A percentile compares a stretch with the other conserved stretches of the same genome.
phyloP scores from a whole-genome alignment of 2,888 invertebrate species.

The Hermodice carunculata region DNA sequence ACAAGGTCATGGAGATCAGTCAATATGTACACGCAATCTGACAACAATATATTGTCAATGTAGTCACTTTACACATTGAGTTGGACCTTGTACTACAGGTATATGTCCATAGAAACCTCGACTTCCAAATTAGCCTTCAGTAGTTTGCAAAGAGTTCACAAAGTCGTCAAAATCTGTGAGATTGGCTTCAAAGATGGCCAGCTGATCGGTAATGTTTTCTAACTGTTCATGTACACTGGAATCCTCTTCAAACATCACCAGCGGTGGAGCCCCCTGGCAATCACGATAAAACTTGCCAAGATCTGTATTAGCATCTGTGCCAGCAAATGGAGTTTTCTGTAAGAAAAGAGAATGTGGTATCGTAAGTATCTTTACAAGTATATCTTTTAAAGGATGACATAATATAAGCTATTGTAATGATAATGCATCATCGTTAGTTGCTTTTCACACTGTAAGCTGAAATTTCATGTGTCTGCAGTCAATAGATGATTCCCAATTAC shows the following conservation, averaged over 20 bases:
- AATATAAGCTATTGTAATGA: too few species aligned
- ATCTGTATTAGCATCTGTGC: conserved; percentile 77
- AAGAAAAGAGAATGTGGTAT: conserved; percentile 56
- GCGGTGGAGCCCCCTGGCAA: conserved; percentile 80
- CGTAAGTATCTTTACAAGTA: not conserved
- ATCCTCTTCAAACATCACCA: conserved; percentile 71
- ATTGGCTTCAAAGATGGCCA: conserved; percentile 82
- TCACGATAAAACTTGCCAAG: conserved; percentile 85
- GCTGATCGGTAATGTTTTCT: conserved; percentile 78
- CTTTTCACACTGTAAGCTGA: too few species aligned
- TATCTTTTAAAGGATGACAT: not conserved
- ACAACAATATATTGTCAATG: too few species aligned
- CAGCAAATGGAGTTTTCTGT: conserved; percentile 86
- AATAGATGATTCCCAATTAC: too few species aligned
- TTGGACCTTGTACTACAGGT: too few species aligned
- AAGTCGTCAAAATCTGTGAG: conserved; percentile 83
- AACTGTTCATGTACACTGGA: conserved; percentile 65
- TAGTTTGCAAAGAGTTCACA: conserved; percentile 75
- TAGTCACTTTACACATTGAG: too few species aligned
- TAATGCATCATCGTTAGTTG: too few species aligned
- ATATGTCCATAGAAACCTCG: too few species aligned
- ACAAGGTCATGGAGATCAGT: too few species aligned
- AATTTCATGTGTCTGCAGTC: too few species aligned
- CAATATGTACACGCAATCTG: too few species aligned
- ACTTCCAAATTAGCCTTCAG: conserved; percentile 4